Evolutionary conservation across 2,888 invertebrate species (phyloP).

Genomic region (Tetanocera ferruginea): DNA sequence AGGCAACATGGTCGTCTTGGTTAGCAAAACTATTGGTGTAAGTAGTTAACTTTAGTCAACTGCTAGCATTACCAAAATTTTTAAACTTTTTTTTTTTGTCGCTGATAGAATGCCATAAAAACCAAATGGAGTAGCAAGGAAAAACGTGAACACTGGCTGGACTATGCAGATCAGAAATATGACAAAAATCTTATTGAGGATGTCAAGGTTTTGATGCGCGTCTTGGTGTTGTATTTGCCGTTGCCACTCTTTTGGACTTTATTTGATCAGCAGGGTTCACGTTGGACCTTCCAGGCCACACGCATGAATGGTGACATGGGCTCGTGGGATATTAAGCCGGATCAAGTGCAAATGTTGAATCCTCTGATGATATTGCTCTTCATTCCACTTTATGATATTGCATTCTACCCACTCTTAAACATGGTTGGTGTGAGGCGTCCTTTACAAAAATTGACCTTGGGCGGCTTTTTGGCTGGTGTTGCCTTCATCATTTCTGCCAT

Average conservation of each 20-base stretch:
- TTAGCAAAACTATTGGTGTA: constrained; percentile 77
- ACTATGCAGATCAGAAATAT: constrained; percentile 83
- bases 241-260: constrained; percentile 94
- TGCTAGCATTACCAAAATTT: background rate
- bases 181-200: constrained; percentile 76
- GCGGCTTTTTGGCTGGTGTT: constrained; percentile 86
- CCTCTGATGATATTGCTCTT: constrained; percentile 86
- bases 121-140: constrained; percentile 60
- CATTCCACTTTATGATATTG: constrained; percentile 86
- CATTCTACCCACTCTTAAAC: constrained; percentile 83
- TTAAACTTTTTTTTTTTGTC: background rate
- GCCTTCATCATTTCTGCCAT: constrained; percentile 91
- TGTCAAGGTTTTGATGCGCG: constrained; percentile 81
- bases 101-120: constrained; percentile 71
- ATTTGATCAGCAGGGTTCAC: constrained; percentile 92
- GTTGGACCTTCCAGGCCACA: constrained; percentile 94
- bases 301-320: constrained; percentile 88
- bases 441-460: constrained; percentile 87
- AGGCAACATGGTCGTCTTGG: constrained; percentile 78
- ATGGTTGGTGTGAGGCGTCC: constrained; percentile 80
- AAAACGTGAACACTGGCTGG: constrained; percentile 85
- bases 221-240: constrained; percentile 86
- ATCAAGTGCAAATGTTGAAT: constrained; percentile 95
- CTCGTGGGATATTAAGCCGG: constrained; percentile 83
- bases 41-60: constrained; percentile 62